Base-by-base conservation (phyloP, 1,140 invertebrate genomes). In the Colletes latitarsis region DNA sequence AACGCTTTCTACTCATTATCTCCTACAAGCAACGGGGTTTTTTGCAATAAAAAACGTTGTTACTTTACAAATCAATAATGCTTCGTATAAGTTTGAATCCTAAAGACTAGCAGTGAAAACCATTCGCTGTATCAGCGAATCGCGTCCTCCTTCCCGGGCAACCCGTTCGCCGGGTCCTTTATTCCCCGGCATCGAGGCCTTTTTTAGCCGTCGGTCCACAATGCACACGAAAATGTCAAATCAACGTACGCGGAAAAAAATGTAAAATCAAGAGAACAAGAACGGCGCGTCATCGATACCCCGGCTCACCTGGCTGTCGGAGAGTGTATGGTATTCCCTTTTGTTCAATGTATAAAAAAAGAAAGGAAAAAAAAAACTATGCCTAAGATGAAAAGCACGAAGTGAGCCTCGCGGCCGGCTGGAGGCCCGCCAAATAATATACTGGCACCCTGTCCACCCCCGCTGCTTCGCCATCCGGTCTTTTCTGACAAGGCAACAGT, bases 351-450 rank as follows among this genome's bases (percentile, higher is more conserved):
- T 86, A 81, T 82, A 63, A 72, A 49, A 77, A 71, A 58, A 81
- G 8, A 63, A 17, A 17, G 6, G 58, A 21, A 62, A 55, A 82
- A 81, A 85, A 69, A 14, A 17, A 60, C 77, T 85, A 69, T 70
- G 87, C 77, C 78, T 90, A 90, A 92, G 90, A 91, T 91, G 89
- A 91, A 91, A 92, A 90, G 88, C 70, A 83, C 87, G 84, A 90
- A 89, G 89, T 84, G 88, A 90, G 87, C 89, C 90, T 91, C 82
- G 88, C 89, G 88, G 88, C 82, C 84, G 90, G 82, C 89, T 91
- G 90, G 90, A 92, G 82, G 75, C 77, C 81, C 86, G 91, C 91
- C 91, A 92, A 92, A 92, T 91, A 91, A 92, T 91, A 91, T 91
- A 92, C 91, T 82, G 88, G 88, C 88, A 82, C 81, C 88, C 89